Base-by-base conservation (phyloP, 1,140 invertebrate species). In the Drosophila busckii region DNA sequence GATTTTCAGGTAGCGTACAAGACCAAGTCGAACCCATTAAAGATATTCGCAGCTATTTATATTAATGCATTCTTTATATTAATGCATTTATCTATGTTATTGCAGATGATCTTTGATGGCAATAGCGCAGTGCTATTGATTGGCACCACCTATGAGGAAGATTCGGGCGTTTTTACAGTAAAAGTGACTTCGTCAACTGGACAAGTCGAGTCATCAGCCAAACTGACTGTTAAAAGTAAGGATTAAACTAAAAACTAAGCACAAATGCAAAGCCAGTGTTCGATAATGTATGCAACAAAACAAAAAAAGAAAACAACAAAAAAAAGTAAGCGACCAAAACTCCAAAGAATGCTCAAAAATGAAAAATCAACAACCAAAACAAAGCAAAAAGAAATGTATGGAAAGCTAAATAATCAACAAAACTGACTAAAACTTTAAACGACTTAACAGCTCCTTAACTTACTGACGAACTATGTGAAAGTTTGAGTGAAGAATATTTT, bases 141-240 rank as follows among this genome's bases (percentile, higher is more conserved):
- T 71, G 93, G 94, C 44, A 95, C 93, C 65, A 97, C 96, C 5
- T 96, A 96, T 84, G 94, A 97, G 89, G 96, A 98, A 89, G 97
- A 98, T 89, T 93, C 94, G 45, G 97, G 97, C 52, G 91, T 91
- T 26, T 98, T 97, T 89, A 96, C 94, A 12, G 97, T 96, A 87
- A 92, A 94, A 66, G 96, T 95, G 22, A 95, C 94, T 45, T 97
- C 96, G 60, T 92, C 94, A 50, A 94, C 94, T 73, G 96, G 96
- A 87, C 95, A 95, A 89, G 94, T 95, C 75, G 94, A 97, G 90
- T 94, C 94, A 32, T 96, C 94, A 70, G 95, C 96, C 70, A 94
- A 94, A 89, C 93, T 99, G 90, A 94, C 94, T 89, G 96, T 98
- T 89, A 96, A 96, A 96, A 97, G 97, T 98, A 97, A 96, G 96